These are phyloP conservation scores for Micoletzkya japonica DNA, from an alignment of 2,888 invertebrate species.

Conservation along the genomic window DNA sequence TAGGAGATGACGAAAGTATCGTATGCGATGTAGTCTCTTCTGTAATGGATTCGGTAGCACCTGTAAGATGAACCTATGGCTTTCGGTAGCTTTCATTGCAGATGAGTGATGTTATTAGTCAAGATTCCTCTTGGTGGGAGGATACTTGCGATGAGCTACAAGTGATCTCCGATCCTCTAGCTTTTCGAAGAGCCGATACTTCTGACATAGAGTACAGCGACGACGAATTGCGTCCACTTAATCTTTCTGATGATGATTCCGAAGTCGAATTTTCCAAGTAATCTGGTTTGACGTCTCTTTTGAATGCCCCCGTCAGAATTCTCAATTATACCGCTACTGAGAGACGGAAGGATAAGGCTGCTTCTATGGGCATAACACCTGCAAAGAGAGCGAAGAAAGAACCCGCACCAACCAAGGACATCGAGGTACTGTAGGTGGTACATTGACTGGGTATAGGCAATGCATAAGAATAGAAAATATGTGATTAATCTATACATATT, in stretches of 20 bases:
- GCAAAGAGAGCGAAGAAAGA: conserved; percentile 2
- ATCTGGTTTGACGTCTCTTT: neutral
- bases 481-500: no score
- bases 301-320: neutral
- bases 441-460: no score
- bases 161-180: neutral
- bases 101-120: no score
- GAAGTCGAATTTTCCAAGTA: conserved; percentile 11
- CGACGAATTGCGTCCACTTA: conserved; percentile 17
- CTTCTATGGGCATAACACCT: conserved; percentile 1
- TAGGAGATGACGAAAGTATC: neutral
- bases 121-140: no score
- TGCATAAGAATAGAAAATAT: no score
- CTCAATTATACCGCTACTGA: conserved; percentile 7
- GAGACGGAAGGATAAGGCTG: conserved; percentile 2
- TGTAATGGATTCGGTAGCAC: neutral
- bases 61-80: no score
- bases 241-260: conserved; percentile 16
- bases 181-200: neutral
- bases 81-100: no score
- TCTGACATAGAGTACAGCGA: neutral
- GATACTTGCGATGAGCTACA: neutral
- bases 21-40: neutral
- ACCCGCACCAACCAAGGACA: neutral
- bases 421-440: conserved; percentile 9